Evolutionary conservation across 2,797 vertebrate species (phyloP).

Genomic region (Malurus leucopterus): DNA sequence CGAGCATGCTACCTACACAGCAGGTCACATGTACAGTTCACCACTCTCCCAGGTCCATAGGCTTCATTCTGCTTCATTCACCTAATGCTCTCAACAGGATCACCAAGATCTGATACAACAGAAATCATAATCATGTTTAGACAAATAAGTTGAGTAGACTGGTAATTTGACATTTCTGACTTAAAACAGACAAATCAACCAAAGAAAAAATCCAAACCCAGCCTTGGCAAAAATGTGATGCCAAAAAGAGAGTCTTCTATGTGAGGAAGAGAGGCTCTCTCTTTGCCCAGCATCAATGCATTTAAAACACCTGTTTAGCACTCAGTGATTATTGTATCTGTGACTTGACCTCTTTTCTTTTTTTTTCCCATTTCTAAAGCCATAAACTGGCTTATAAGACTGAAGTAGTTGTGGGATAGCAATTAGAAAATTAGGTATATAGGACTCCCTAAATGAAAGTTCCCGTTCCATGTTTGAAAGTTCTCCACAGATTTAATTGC

Average conservation of each 20-base stretch:
- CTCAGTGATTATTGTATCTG: neutral
- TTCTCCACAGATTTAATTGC: neutral
- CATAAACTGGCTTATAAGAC: neutral
- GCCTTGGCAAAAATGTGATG: neutral
- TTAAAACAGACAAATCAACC: neutral
- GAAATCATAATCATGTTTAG: neutral
- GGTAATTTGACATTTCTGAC: neutral
- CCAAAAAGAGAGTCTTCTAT: neutral
- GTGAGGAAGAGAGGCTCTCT: neutral
- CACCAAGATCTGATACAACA: neutral
- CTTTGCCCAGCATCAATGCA: neutral
- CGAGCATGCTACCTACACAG: neutral
- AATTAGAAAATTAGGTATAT: neutral
- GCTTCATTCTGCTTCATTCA: neutral
- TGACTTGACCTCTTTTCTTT: neutral
- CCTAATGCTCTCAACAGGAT: neutral
- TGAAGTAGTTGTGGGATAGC: neutral
- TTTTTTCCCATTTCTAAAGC: neutral
- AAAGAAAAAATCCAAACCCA: fast-evolving
- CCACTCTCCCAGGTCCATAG: neutral
- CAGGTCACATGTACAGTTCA: neutral
- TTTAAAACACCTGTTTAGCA: neutral
- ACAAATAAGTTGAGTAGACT: neutral
- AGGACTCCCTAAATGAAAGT: neutral
- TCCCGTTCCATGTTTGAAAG: neutral